Percentiles rank a stretch among this genome's conserved stretches.
phyloP scores from a whole-genome alignment of 2,888 invertebrate species.

The Elaeidobius kamerunicus region DNA sequence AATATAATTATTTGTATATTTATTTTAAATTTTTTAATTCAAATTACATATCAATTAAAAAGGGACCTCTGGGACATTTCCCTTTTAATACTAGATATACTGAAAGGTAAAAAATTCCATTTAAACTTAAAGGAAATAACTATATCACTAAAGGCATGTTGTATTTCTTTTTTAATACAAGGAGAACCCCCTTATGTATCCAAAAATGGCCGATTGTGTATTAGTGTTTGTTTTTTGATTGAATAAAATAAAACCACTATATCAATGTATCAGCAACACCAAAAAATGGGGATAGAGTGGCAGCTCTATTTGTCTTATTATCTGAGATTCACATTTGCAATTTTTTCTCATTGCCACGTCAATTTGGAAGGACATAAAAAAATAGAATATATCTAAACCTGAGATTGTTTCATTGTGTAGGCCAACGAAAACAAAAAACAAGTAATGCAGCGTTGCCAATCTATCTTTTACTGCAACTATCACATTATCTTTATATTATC shows the following conservation, averaged over 20 bases:
- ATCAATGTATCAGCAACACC: too few species aligned
- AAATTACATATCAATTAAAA: slow-evolving; percentile 19
- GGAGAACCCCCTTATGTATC: slow-evolving; percentile 3
- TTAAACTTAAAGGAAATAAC: slow-evolving; percentile 17
- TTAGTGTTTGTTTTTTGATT: neutral
- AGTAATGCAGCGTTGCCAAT: too few species aligned
- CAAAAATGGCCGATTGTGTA: neutral
- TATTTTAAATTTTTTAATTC: slow-evolving; percentile 11
- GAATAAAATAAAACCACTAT: neutral
- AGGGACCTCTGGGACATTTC: slow-evolving; percentile 5
- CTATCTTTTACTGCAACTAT: neutral
- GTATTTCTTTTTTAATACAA: slow-evolving; percentile 1
- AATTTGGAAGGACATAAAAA: too few species aligned
- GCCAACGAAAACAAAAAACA: too few species aligned
- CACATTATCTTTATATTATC: neutral
- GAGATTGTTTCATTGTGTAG: too few species aligned
- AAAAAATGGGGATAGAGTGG: too few species aligned
- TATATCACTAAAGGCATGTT: slow-evolving; percentile 14
- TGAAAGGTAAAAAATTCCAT: slow-evolving; percentile 25
- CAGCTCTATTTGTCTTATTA: too few species aligned
- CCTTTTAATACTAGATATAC: slow-evolving; percentile 21
- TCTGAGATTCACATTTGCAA: too few species aligned
- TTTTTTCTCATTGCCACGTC: too few species aligned
- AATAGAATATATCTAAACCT: too few species aligned
- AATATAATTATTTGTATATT: slow-evolving; percentile 7